Evolutionary conservation across 1,140 invertebrate genomes (phyloP).

Genomic region (Meloidogyne exigua): DNA sequence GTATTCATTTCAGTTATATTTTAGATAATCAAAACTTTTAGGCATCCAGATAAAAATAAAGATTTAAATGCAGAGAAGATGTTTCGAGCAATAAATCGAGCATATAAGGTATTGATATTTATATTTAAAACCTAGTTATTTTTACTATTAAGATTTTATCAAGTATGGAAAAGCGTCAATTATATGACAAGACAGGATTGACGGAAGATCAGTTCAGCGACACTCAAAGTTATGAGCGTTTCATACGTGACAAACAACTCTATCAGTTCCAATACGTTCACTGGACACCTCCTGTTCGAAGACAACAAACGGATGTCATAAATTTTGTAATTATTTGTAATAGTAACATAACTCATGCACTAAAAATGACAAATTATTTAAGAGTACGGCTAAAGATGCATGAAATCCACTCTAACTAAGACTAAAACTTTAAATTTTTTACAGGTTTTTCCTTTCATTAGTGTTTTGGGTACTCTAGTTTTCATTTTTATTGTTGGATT

Average conservation of each 20-base stretch:
- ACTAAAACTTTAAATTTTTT: slow-evolving; percentile 7
- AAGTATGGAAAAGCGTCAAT: slow-evolving; percentile 1
- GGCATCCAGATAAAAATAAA: slow-evolving; percentile 61
- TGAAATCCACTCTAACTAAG: too few species aligned
- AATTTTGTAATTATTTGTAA: slow-evolving; percentile 5
- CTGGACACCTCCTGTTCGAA: slow-evolving; percentile 3
- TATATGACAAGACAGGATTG: slow-evolving; percentile 15
- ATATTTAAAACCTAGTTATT: not conserved
- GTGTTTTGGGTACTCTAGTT: slow-evolving; percentile 56
- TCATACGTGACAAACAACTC: slow-evolving; percentile 4
- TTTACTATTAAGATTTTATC: slow-evolving; percentile 15
- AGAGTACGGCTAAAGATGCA: too few species aligned
- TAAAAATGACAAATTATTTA: too few species aligned
- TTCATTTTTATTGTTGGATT: slow-evolving; percentile 58
- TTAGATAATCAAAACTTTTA: slow-evolving; percentile 29
- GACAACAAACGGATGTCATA: slow-evolving; percentile 8
- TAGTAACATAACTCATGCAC: too few species aligned
- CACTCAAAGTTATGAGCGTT: not conserved
- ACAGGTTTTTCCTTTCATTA: slow-evolving; percentile 54
- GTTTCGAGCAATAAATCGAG: slow-evolving; percentile 56
- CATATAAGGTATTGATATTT: slow-evolving; percentile 50
- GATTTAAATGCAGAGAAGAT: slow-evolving; percentile 50
- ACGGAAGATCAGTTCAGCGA: slow-evolving; percentile 14
- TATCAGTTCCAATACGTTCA: slow-evolving; percentile 18
- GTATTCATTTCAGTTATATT: slow-evolving; percentile 25